Evolutionary conservation across 2,797 vertebrate species (phyloP).

Genomic region (Chloroceryle amazona): DNA sequence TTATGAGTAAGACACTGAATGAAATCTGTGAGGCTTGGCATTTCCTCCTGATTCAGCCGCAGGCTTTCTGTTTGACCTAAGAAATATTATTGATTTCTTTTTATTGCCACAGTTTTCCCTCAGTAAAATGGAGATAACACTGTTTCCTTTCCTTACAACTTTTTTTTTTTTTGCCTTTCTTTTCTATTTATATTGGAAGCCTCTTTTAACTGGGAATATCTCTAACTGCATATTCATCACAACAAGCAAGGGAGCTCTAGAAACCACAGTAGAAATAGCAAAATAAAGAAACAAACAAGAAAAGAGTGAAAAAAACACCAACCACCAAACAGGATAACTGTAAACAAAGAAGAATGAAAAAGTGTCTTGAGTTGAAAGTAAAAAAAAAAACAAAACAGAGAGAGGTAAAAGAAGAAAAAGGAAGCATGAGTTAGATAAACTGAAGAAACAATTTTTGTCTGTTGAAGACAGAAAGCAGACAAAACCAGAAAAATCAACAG

Average conservation of each 20-base stretch:
- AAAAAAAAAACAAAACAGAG: neutral
- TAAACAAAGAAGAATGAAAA: neutral
- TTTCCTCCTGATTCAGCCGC: constrained; percentile 21
- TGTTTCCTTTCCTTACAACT: neutral
- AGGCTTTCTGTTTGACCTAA: constrained; percentile 9
- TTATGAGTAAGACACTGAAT: constrained; percentile 17
- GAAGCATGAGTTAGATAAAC: neutral
- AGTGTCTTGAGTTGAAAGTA: neutral
- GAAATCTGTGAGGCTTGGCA: constrained; percentile 27
- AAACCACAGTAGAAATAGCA: neutral
- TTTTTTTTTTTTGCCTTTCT: neutral
- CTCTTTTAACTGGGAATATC: neutral
- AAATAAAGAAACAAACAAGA: neutral
- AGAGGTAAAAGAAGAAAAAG: neutral
- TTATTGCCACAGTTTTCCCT: neutral
- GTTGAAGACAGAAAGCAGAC: neutral
- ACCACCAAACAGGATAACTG: neutral
- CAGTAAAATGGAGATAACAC: neutral
- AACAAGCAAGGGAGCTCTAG: neutral
- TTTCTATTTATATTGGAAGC: neutral
- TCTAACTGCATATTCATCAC: neutral
- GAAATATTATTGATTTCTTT: neutral
- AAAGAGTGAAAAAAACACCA: neutral
- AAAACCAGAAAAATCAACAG: neutral
- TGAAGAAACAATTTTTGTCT: neutral